Conservation (phyloP, 2,113 vertebrate species). For the Glaucomys volans region DNA sequence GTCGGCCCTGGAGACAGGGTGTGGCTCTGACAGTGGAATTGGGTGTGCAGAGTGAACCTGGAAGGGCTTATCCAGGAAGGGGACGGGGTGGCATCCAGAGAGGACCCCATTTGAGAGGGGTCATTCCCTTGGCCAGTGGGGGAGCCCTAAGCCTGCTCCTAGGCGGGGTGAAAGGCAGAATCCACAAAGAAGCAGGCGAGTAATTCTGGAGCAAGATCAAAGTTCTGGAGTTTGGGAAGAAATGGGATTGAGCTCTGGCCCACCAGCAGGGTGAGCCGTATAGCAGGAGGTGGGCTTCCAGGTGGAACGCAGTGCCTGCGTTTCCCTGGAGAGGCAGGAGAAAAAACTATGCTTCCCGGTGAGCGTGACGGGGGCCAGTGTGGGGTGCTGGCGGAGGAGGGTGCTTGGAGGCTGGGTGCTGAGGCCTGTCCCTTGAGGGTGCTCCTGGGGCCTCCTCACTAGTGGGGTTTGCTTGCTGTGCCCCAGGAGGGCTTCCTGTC, state of each 20-base stretch:
- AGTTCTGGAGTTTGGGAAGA: not conserved
- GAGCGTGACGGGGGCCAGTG: not conserved
- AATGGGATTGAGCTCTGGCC: not conserved
- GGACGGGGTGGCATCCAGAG: not conserved
- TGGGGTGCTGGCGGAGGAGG: not conserved
- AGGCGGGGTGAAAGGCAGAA: not conserved
- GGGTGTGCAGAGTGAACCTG: not conserved
- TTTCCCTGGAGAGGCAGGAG: not conserved
- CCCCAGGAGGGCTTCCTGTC: not conserved
- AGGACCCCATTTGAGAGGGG: not conserved
- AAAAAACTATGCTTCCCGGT: not conserved
- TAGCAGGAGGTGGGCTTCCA: not conserved
- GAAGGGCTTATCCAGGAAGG: not conserved
- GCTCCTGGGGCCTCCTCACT: not conserved
- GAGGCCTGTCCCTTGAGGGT: not conserved
- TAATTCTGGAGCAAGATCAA: not conserved
- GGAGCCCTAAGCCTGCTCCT: not conserved
- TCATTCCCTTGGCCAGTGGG: not conserved
- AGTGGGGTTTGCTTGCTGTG: not conserved
- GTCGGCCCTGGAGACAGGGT: not conserved
- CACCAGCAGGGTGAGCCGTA: too few species aligned
- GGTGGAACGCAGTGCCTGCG: not conserved
- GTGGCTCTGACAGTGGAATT: not conserved
- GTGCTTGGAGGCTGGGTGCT: too few species aligned
- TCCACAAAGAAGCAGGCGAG: rapidly evolving